These are phyloP conservation scores for Littorina saxatilis DNA, from an alignment of 1,140 invertebrate genomes.

Conservation along the genomic window DNA sequence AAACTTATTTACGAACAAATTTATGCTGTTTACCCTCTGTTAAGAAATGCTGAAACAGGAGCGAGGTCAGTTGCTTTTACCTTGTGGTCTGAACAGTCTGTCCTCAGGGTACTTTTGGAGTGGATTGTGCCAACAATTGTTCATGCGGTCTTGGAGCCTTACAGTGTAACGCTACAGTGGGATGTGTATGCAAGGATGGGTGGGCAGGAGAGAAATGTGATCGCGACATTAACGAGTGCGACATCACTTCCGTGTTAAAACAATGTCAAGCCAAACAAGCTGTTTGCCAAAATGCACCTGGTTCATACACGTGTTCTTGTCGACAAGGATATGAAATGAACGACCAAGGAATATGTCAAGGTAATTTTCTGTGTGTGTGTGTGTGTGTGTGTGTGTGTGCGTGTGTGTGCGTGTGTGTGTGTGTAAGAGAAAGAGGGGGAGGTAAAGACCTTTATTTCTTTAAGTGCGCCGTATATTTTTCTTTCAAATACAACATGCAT, in stretches of 20 bases:
- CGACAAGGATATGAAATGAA: slow-evolving; percentile 3
- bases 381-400: slow-evolving; percentile 5
- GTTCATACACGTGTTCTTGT: slow-evolving; percentile 35
- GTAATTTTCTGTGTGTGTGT: too few species aligned
- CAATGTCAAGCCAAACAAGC: background rate
- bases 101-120: background rate
- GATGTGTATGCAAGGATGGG: slow-evolving; percentile 45
- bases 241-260: background rate
- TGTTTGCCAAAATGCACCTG: slow-evolving; percentile 26
- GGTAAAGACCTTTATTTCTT: background rate
- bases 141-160: slow-evolving; percentile 18
- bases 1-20: too few species aligned
- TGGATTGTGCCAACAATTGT: background rate
- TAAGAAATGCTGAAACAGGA: too few species aligned
- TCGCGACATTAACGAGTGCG: slow-evolving; percentile 51
- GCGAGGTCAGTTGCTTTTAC: too few species aligned
- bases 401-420: too few species aligned
- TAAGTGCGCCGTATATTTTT: background rate
- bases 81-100: too few species aligned
- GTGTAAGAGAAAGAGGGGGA: background rate
- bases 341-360: background rate
- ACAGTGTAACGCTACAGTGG: slow-evolving; percentile 31
- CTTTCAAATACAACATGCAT: background rate
- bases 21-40: too few species aligned
- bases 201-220: slow-evolving; percentile 47